These are phyloP conservation scores for Agrenia bidenticulata DNA, from an alignment of 2,888 invertebrate genomes.

Conservation along the genomic window DNA sequence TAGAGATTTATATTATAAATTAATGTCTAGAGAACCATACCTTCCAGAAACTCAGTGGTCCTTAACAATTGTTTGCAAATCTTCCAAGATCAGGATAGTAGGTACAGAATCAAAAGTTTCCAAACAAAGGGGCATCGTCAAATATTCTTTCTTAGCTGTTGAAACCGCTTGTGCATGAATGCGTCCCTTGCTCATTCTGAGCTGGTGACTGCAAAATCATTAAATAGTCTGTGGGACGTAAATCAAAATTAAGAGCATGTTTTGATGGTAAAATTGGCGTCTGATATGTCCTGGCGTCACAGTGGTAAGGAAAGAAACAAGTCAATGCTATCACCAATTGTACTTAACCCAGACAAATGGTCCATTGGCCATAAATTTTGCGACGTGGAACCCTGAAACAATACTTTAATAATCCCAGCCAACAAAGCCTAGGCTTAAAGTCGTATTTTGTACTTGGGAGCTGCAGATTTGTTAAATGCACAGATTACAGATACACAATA, in stretches of 20 bases:
- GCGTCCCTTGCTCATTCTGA: no score
- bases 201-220: conserved; percentile 18
- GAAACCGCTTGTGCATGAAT: no score
- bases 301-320: conserved; percentile 6
- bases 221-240: conserved; percentile 26
- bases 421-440: not conserved
- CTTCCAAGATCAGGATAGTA: no score
- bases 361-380: conserved; percentile 8
- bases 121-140: no score
- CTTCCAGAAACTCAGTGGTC: no score
- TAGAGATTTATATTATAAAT: no score
- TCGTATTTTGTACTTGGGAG: not conserved
- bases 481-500: not conserved
- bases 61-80: no score
- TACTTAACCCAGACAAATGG: conserved; percentile 4
- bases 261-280: conserved; percentile 33
- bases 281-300: conserved; percentile 28
- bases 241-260: conserved; percentile 33
- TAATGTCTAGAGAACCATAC: no score
- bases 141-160: no score
- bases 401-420: conserved; percentile 6
- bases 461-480: conserved; percentile 2
- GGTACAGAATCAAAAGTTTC: no score
- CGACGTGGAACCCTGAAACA: conserved; percentile 3
- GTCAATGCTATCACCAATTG: not conserved